phyloP scores from a whole-genome alignment of 2,113 vertebrate genomes.

The Microtus oregoni region DNA sequence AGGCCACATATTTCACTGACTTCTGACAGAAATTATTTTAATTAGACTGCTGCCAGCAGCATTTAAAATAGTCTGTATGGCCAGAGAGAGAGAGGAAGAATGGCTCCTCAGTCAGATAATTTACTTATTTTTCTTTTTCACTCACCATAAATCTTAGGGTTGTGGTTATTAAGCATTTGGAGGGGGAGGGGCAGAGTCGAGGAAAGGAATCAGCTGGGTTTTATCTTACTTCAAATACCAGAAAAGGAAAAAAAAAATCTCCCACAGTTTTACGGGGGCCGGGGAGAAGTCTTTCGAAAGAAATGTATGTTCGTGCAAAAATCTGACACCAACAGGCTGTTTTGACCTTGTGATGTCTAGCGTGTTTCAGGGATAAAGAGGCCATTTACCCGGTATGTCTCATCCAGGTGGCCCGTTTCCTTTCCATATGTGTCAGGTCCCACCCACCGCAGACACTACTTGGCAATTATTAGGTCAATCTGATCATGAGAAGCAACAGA shows the following conservation, averaged over 20 bases:
- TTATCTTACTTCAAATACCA: conserved; percentile 80
- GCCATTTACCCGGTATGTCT: neutral
- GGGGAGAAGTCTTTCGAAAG: conserved; percentile 34
- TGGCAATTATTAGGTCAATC: conserved; percentile 32
- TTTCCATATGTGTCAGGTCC: neutral
- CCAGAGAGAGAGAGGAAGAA: conserved; percentile 86
- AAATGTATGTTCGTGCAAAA: conserved; percentile 70
- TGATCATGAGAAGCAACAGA: conserved; percentile 7
- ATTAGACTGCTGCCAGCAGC: conserved; percentile 85
- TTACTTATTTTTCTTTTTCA: conserved; percentile 86
- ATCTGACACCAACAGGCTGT: conserved; percentile 34
- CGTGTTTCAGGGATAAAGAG: conserved; percentile 28
- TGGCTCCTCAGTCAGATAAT: conserved; percentile 86
- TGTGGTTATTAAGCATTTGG: conserved; percentile 83
- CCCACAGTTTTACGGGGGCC: neutral
- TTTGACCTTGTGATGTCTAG: conserved; percentile 50
- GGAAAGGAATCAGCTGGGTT: conserved; percentile 77
- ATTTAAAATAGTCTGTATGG: conserved; percentile 85
- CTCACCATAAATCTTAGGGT: conserved; percentile 87
- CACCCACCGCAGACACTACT: neutral
- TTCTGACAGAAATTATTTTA: conserved; percentile 88
- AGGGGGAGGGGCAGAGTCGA: conserved; percentile 71
- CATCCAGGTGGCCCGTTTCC: neutral
- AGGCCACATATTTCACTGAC: conserved; percentile 80
- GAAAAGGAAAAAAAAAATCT: conserved; percentile 59